phyloP scores from a whole-genome alignment of 2,113 vertebrate genomes.

The Murina feae region DNA sequence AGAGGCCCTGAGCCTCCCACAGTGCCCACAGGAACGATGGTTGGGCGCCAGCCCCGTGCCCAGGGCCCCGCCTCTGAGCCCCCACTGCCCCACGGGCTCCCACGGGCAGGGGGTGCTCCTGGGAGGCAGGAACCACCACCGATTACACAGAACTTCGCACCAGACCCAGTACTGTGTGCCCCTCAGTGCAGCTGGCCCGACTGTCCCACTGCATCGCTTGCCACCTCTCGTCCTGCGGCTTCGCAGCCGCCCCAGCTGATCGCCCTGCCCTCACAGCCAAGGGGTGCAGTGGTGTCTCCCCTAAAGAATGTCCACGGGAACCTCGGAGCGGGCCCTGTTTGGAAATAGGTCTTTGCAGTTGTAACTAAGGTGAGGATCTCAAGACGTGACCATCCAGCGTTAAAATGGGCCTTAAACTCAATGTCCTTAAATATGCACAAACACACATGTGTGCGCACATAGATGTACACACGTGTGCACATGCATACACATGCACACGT shows the following conservation, averaged over 20 bases:
- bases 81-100: accelerated
- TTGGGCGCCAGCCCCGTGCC: accelerated
- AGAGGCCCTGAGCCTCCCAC: accelerated
- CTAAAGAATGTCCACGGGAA: neutral
- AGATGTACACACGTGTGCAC: accelerated
- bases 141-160: neutral
- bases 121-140: neutral
- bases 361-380: neutral
- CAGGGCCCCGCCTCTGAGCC: neutral
- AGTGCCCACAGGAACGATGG: neutral
- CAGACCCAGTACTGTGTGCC: neutral
- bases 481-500: no score
- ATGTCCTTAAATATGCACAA: neutral
- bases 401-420: neutral
- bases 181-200: accelerated
- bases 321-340: neutral
- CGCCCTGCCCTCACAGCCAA: neutral
- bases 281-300: no score
- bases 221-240: neutral
- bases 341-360: neutral
- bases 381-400: neutral
- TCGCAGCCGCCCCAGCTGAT: neutral
- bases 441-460: no score
- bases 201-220: neutral
- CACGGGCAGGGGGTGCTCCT: accelerated